phyloP scores from a whole-genome alignment of 2,113 vertebrate genomes.

The Corythoichthys intestinalis region DNA sequence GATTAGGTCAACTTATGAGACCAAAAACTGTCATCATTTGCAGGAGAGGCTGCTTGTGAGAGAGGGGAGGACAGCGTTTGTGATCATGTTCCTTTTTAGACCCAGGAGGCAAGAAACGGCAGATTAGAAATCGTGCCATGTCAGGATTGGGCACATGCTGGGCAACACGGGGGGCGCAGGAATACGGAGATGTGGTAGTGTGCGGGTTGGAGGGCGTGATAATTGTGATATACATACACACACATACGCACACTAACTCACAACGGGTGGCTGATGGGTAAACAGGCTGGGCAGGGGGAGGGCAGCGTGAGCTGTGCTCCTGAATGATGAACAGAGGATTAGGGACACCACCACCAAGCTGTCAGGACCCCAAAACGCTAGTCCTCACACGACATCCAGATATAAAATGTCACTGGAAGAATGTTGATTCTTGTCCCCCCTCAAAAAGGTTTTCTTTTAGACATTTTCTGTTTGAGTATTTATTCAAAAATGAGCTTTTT shows the following conservation, averaged over 20 bases:
- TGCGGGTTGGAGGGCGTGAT: slow-evolving; percentile 50
- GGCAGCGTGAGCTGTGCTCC: slow-evolving; percentile 42
- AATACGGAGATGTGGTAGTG: slow-evolving; percentile 34
- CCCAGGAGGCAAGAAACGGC: slow-evolving; percentile 53
- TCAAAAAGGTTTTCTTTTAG: slow-evolving; percentile 1
- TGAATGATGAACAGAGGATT: slow-evolving; percentile 73
- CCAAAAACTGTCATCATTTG: slow-evolving; percentile 35
- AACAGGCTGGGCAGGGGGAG: slow-evolving; percentile 58
- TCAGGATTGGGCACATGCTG: slow-evolving; percentile 67
- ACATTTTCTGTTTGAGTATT: slow-evolving; percentile 3
- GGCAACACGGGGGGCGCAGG: slow-evolving; percentile 37
- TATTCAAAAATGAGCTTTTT: not conserved
- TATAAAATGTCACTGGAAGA: slow-evolving; percentile 32
- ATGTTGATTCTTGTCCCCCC: not conserved
- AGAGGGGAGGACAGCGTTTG: slow-evolving; percentile 43
- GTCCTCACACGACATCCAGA: slow-evolving; percentile 41
- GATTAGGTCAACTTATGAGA: slow-evolving; percentile 48
- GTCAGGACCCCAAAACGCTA: slow-evolving; percentile 49
- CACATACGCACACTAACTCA: slow-evolving; percentile 44
- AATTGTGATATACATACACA: slow-evolving; percentile 71
- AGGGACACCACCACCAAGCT: slow-evolving; percentile 45
- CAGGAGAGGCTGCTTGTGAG: slow-evolving; percentile 30
- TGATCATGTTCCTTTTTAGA: slow-evolving; percentile 50
- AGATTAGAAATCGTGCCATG: slow-evolving; percentile 69
- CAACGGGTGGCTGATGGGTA: slow-evolving; percentile 68